Evolutionary conservation across 1,140 invertebrate genomes (phyloP).

Genomic region (Drosophila leontia): DNA sequence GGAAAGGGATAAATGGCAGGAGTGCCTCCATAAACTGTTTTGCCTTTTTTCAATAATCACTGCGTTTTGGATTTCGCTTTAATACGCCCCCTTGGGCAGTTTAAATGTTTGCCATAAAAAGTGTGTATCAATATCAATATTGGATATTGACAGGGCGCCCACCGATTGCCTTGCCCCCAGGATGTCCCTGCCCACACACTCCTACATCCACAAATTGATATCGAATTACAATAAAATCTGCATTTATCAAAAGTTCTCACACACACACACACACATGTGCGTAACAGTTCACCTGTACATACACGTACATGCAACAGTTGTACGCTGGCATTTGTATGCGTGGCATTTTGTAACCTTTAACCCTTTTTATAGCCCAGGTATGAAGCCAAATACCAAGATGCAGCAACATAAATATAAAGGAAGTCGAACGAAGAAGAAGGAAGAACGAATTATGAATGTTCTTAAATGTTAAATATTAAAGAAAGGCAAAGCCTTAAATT

Average conservation of each 20-base stretch:
- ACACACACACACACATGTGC: neutral
- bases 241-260: constrained; percentile 46
- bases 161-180: neutral
- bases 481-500: neutral
- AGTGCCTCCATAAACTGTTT: constrained; percentile 32
- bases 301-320: constrained; percentile 39
- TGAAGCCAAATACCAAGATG: constrained; percentile 16
- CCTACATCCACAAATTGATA: constrained; percentile 49
- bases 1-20: constrained; percentile 7
- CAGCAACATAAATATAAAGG: constrained; percentile 9
- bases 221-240: constrained; percentile 56
- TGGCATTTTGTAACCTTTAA: constrained; percentile 33
- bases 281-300: neutral
- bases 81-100: constrained; percentile 7
- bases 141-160: constrained; percentile 20
- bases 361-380: constrained; percentile 31
- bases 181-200: neutral
- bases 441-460: neutral
- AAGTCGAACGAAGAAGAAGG: too few relatives aligned
- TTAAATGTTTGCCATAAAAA: constrained; percentile 39
- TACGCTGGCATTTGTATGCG: constrained; percentile 25
- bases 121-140: constrained; percentile 51
- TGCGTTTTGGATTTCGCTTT: constrained; percentile 20
- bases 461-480: neutral
- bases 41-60: constrained; percentile 10